phyloP scores from a whole-genome alignment of 2,797 vertebrate genomes.

The Gymnothorax javanicus region DNA sequence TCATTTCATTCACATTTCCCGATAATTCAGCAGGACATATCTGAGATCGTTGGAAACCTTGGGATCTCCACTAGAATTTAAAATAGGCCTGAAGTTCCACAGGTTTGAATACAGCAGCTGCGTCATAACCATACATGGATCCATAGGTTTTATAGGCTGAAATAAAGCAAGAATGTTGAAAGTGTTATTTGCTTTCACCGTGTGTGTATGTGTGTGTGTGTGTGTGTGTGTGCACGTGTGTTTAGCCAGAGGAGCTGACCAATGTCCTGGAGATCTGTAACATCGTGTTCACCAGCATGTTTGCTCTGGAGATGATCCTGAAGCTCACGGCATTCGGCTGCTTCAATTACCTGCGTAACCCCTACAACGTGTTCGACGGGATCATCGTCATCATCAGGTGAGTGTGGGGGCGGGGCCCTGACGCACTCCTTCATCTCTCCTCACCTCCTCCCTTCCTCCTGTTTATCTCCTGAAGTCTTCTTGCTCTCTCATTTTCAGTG shows the following conservation, averaged over 20 bases:
- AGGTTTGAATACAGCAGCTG: too few relatives aligned
- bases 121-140: too few relatives aligned
- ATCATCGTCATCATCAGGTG: conserved; percentile 97
- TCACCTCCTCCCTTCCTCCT: conserved; percentile 37
- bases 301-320: conserved; percentile 95
- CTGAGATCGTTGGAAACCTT: too few relatives aligned
- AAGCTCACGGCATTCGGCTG: conserved; percentile 91
- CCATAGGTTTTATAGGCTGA: too few relatives aligned
- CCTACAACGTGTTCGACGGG: conserved; percentile 95
- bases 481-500: not conserved
- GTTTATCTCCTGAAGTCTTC: not conserved
- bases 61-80: too few relatives aligned
- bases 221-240: not conserved
- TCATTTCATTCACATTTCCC: too few relatives aligned
- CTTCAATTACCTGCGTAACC: conserved; percentile 90
- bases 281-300: conserved; percentile 98
- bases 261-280: conserved; percentile 96
- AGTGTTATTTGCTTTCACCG: not conserved
- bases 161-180: too few relatives aligned
- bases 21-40: too few relatives aligned
- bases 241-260: conserved; percentile 90
- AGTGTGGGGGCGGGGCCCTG: conserved; percentile 17
- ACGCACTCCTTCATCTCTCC: conserved; percentile 20
- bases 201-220: not conserved
- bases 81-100: too few relatives aligned